phyloP scores from a whole-genome alignment of 2,888 invertebrate species.

The Rhagium mordax region DNA sequence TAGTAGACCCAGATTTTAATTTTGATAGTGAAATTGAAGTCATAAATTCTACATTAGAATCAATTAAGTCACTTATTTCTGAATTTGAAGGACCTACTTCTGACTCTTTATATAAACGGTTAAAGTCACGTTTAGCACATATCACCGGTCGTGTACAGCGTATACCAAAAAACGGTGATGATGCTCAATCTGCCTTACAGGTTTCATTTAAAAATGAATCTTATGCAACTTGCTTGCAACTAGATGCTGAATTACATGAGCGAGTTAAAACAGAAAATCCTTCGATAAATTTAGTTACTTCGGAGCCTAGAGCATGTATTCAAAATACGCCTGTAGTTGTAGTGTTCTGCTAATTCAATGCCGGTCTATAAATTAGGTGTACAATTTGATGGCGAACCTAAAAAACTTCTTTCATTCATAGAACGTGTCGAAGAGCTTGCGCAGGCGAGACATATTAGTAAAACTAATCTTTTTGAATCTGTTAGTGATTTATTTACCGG shows the following conservation, averaged over 20 bases:
- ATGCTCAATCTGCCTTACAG: neutral
- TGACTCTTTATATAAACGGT: constrained; percentile 21
- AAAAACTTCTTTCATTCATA: constrained; percentile 29
- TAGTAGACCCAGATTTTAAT: constrained; percentile 12
- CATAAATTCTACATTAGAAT: constrained; percentile 23
- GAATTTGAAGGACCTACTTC: constrained; percentile 26
- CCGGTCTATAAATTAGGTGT: constrained; percentile 27
- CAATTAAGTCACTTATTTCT: constrained; percentile 7
- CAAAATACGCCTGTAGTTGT: neutral
- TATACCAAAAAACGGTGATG: neutral
- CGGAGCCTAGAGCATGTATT: neutral
- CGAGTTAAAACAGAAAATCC: neutral
- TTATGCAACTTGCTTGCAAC: constrained; percentile 22
- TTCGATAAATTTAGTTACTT: neutral
- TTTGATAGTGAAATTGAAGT: constrained; percentile 12
- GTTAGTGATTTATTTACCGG: constrained; percentile 29
- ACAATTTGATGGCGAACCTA: constrained; percentile 29
- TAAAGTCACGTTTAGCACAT: constrained; percentile 12
- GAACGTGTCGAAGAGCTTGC: constrained; percentile 27
- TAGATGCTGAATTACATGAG: constrained; percentile 18
- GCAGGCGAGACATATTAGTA: constrained; percentile 7
- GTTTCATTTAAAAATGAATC: constrained; percentile 26
- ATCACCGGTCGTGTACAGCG: constrained; percentile 23
- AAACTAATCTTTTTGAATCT: constrained; percentile 17
- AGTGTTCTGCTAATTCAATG: neutral